Evolutionary conservation across 2,113 vertebrate genomes (phyloP).

Genomic region (Anhinga rufa): DNA sequence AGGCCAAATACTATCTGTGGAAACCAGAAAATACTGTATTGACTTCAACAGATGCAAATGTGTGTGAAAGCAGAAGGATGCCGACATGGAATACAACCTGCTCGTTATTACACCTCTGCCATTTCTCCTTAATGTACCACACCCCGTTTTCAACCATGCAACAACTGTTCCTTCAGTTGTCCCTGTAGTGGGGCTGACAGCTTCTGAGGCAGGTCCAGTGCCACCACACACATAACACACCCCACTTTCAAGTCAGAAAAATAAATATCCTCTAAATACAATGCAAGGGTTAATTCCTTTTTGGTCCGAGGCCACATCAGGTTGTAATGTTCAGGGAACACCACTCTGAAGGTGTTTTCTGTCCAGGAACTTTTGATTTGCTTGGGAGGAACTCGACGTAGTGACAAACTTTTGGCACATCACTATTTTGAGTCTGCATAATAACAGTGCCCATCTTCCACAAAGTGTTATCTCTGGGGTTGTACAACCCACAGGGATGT

Average conservation of each 20-base stretch:
- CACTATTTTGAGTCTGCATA: neutral
- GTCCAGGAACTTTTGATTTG: neutral
- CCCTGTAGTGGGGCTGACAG: neutral
- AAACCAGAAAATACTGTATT: neutral
- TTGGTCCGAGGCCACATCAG: neutral
- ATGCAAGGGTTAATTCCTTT: neutral
- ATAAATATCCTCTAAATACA: neutral
- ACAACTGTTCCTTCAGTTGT: neutral
- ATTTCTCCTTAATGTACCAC: neutral
- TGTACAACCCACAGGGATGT: neutral
- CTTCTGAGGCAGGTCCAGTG: neutral
- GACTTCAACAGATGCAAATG: neutral
- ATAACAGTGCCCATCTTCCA: neutral
- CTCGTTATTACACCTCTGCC: neutral
- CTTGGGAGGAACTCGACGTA: neutral
- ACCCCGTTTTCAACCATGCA: neutral
- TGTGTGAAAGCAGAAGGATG: neutral
- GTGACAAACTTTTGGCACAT: neutral
- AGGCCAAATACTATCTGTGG: neutral
- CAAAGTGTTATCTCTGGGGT: neutral
- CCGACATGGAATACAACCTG: neutral
- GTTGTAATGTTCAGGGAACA: neutral
- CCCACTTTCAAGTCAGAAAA: neutral
- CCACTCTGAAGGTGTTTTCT: neutral
- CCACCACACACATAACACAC: neutral